Percentiles rank a stretch among this genome's conserved stretches.
Evolutionary conservation across 2,888 invertebrate species (phyloP).

Genomic region (Cerceris ruficornis): DNA sequence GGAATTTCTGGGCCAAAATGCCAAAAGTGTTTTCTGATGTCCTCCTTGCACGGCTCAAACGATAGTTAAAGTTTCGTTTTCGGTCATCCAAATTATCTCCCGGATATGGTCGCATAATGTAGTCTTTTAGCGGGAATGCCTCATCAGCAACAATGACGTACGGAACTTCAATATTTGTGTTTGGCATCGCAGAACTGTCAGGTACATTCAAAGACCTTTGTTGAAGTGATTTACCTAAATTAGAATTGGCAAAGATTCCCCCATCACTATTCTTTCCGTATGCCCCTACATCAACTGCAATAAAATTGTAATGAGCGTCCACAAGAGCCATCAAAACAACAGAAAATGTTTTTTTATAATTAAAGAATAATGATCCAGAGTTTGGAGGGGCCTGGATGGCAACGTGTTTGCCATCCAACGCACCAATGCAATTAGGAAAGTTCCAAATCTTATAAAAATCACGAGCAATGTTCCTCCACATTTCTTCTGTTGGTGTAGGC

Average conservation of each 20-base stretch:
- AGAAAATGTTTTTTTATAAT: conserved; percentile 50
- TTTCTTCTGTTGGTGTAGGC: neutral
- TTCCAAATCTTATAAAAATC: conserved; percentile 21
- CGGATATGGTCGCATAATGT: conserved; percentile 46
- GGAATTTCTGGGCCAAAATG: conserved; percentile 12
- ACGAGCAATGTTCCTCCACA: conserved; percentile 2
- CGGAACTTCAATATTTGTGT: conserved; percentile 46
- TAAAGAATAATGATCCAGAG: conserved; percentile 46
- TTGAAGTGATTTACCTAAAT: conserved; percentile 48
- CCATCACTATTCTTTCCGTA: conserved; percentile 60
- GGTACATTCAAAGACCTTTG: conserved; percentile 47
- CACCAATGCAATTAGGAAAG: conserved; percentile 21
- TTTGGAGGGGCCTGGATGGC: conserved; percentile 36
- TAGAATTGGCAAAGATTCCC: conserved; percentile 56
- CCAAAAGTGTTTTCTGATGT: conserved; percentile 19
- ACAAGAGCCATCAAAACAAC: conserved; percentile 45
- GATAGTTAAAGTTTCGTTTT: conserved; percentile 43
- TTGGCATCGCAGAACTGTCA: conserved; percentile 34
- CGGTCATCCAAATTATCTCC: conserved; percentile 25
- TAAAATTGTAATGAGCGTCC: conserved; percentile 60
- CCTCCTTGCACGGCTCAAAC: conserved; percentile 38
- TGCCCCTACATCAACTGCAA: conserved; percentile 50
- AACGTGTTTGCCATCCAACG: conserved; percentile 20
- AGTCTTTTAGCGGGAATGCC: conserved; percentile 45
- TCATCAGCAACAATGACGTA: conserved; percentile 53